A percentile compares a stretch with the other conserved stretches of the same genome.
Evolutionary conservation across 1,140 invertebrate genomes (phyloP).

Genomic region (Bemisia tabaci): DNA sequence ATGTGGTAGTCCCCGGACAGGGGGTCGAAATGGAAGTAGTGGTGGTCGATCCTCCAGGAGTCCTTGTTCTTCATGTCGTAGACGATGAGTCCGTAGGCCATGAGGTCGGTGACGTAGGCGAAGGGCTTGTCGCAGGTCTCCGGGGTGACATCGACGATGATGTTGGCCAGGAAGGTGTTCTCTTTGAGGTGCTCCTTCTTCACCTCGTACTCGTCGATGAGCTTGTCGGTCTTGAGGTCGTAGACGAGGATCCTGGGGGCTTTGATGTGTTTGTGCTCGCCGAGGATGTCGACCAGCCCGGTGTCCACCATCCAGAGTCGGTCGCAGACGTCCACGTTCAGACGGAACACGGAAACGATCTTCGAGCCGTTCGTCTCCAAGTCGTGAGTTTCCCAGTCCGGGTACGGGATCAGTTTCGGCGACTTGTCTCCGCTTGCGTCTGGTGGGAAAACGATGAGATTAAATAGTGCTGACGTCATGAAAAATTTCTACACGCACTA

Average conservation of each 20-base stretch:
- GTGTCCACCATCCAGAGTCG: constrained; percentile 64
- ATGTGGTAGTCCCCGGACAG: constrained; percentile 52
- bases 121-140: constrained; percentile 54
- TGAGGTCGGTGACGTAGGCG: constrained; percentile 59
- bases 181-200: constrained; percentile 45
- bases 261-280: constrained; percentile 38
- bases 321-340: constrained; percentile 54
- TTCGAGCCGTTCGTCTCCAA: constrained; percentile 36
- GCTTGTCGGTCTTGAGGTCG: constrained; percentile 52
- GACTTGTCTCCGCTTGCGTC: constrained; percentile 34
- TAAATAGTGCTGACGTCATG: no score
- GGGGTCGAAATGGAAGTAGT: constrained; percentile 69
- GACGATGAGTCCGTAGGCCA: constrained; percentile 55
- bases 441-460: constrained; percentile 34
- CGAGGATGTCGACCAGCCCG: constrained; percentile 46
- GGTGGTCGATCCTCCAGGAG: constrained; percentile 59
- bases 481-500: no score
- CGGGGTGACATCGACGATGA: constrained; percentile 51
- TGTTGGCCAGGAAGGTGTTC: constrained; percentile 57
- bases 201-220: constrained; percentile 45
- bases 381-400: constrained; percentile 53
- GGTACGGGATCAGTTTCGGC: constrained; percentile 53
- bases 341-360: constrained; percentile 56
- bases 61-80: constrained; percentile 55
- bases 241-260: constrained; percentile 51